phyloP scores from a whole-genome alignment of 1,140 invertebrate genomes.

The Oreohelix idahoensis region DNA sequence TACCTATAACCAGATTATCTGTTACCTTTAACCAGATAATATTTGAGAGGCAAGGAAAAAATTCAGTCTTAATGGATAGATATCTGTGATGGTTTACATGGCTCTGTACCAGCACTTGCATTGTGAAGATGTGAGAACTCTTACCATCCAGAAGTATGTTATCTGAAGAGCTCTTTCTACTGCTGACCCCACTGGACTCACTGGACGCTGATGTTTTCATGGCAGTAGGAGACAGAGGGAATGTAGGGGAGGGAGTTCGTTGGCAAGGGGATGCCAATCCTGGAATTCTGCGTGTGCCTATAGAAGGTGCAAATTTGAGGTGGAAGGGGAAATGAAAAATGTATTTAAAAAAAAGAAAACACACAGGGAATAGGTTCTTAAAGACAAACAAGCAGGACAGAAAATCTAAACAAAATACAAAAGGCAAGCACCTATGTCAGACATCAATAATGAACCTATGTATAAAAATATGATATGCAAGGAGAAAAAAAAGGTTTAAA shows the following conservation, averaged over 20 bases:
- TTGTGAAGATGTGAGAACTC: background rate
- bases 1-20: too few relatives aligned
- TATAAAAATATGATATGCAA: too few relatives aligned
- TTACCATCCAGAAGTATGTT: slow-evolving; percentile 84
- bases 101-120: too few relatives aligned
- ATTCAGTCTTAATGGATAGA: too few relatives aligned
- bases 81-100: too few relatives aligned
- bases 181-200: slow-evolving; percentile 92
- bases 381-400: too few relatives aligned
- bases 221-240: slow-evolving; percentile 55
- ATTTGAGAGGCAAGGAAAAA: too few relatives aligned
- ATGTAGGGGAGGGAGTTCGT: slow-evolving; percentile 64
- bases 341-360: background rate
- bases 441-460: too few relatives aligned
- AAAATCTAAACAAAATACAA: too few relatives aligned
- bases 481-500: too few relatives aligned
- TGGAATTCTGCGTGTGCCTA: slow-evolving; percentile 51
- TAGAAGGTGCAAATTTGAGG: background rate
- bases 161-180: slow-evolving; percentile 90
- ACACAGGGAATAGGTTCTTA: background rate
- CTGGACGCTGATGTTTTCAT: slow-evolving; percentile 83
- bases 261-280: slow-evolving; percentile 60
- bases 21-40: too few relatives aligned
- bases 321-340: background rate
- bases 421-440: too few relatives aligned